Evolutionary conservation across 2,113 vertebrate species (phyloP).

Genomic region (Echinops telfairi): DNA sequence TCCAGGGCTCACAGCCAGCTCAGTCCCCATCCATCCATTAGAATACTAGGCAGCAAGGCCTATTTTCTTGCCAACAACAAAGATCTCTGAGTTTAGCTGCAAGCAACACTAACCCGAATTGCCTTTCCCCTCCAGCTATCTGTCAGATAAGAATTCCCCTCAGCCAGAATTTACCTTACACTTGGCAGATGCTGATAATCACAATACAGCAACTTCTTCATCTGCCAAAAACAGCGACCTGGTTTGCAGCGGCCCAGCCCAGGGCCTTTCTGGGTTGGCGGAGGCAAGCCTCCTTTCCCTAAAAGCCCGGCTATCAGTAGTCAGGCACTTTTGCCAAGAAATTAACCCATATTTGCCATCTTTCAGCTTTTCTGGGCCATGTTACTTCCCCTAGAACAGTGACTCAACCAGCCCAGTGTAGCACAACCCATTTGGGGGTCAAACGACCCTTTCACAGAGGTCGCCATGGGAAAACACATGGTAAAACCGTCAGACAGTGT

Average conservation of each 20-base stretch:
- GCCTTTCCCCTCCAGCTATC: not conserved
- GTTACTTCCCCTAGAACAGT: not conserved
- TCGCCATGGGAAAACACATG: no score
- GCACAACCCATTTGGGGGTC: no score
- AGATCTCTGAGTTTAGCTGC: not conserved
- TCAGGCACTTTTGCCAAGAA: not conserved
- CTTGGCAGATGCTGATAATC: not conserved
- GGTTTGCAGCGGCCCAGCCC: not conserved
- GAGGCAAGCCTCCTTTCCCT: not conserved
- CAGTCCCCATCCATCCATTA: not conserved
- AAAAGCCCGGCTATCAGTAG: not conserved
- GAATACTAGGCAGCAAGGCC: not conserved
- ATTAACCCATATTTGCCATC: not conserved
- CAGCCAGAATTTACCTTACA: not conserved
- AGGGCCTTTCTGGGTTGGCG: not conserved
- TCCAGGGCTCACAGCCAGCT: rapidly evolving
- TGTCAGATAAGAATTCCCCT: not conserved
- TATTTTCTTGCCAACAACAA: not conserved
- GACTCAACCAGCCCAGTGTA: no score
- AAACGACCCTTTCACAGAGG: no score
- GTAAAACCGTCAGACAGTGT: no score
- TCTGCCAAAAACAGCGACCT: not conserved
- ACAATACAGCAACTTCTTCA: not conserved
- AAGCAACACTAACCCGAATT: not conserved
- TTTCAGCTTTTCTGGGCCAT: not conserved